Base-by-base conservation (phyloP, 1,140 invertebrate genomes). In the Drosophila elegans region DNA sequence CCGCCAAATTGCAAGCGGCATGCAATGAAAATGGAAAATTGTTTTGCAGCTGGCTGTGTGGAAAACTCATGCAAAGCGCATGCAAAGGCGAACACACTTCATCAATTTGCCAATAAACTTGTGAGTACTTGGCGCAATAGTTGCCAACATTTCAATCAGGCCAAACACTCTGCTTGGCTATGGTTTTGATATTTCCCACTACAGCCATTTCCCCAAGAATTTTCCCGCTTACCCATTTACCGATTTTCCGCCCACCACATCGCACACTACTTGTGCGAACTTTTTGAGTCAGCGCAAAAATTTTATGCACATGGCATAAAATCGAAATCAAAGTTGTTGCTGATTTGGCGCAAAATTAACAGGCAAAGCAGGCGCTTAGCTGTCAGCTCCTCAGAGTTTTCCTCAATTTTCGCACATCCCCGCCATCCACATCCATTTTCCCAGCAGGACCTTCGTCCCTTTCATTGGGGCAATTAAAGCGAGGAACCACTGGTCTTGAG, bases 71-170 rank as follows among this genome's bases (percentile, higher is more conserved):
- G 57, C 16, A 21, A 21, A 21, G 16, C 75, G 71, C 80, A 73
- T 79, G 67, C 80, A 69, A 75, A 76, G 55, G 71, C 60, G 57
- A 57, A 66, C 60, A 77, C 78, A 89, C 84, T 88, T 88, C 84
- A 88, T 88, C 84, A 88, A 88, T 88, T 88, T 84, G 84, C 84
- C 84, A 88, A 88, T 88, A 88, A 88, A 88, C 80, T 89, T 85
- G 83, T 68, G 74, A 82, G 82, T 72, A 85, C 78, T 85, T 85
- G 82, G 86, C 77, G 84, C 80, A 88, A 88, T 88, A 88, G 84
- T 89, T 88, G 84, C 76, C 76, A 89, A 88, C 84, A 88, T 89
- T 88, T 88, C 84, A 88, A 88, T 88, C 84, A 88, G 80, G 85
- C 51, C 82, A 77, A 81, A 86, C 82, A 85, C 82, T 80, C 46